Percentiles rank a stretch among this genome's conserved stretches.
phyloP scores from a whole-genome alignment of 2,888 invertebrate genomes.

The Mayetiola destructor region DNA sequence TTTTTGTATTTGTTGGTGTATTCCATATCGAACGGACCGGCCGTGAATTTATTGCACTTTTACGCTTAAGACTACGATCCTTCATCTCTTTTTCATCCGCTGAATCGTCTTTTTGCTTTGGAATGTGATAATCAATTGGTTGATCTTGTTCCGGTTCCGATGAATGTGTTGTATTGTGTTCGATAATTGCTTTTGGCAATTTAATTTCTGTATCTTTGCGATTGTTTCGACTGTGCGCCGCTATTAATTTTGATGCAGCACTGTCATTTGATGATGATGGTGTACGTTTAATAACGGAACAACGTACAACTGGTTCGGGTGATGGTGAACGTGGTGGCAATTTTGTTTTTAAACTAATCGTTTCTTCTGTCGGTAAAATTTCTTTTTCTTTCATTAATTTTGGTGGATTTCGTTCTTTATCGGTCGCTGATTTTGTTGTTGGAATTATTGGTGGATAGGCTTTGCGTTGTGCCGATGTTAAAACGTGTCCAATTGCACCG shows the following conservation, averaged over 20 bases:
- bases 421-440: slow-evolving; percentile 20
- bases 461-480: slow-evolving; percentile 70
- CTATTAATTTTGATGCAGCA: slow-evolving; percentile 23
- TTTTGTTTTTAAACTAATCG: slow-evolving; percentile 40
- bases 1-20: slow-evolving; percentile 35
- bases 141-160: slow-evolving; percentile 58
- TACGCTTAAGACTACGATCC: slow-evolving; percentile 51
- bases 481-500: slow-evolving; percentile 61
- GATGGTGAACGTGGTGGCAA: slow-evolving; percentile 48
- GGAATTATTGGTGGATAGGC: slow-evolving; percentile 41
- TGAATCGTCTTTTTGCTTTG: slow-evolving; percentile 51
- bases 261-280: slow-evolving; percentile 35
- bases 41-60: slow-evolving; percentile 50
- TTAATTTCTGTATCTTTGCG: slow-evolving; percentile 38
- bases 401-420: slow-evolving; percentile 38
- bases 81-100: slow-evolving; percentile 42
- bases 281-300: slow-evolving; percentile 72
- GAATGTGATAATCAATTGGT: slow-evolving; percentile 78
- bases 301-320: slow-evolving; percentile 52
- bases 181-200: slow-evolving; percentile 35
- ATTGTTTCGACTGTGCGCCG: slow-evolving; percentile 11
- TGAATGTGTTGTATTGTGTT: slow-evolving; percentile 35
- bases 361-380: slow-evolving; percentile 45
- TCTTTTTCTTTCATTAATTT: slow-evolving; percentile 44
- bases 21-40: slow-evolving; percentile 42